phyloP scores from a whole-genome alignment of 2,888 invertebrate species.

The Erannis defoliaria region DNA sequence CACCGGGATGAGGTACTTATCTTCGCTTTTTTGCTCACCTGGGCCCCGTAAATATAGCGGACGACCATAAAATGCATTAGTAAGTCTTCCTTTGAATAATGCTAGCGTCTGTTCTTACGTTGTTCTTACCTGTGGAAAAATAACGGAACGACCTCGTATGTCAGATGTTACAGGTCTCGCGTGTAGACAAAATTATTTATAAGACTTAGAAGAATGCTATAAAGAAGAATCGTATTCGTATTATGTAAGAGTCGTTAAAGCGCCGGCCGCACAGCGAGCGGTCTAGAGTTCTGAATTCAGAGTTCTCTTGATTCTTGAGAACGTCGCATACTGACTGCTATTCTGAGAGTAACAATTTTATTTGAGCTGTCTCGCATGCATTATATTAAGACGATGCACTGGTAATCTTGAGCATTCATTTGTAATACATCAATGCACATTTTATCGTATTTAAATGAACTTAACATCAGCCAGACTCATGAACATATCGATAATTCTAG shows the following conservation, averaged over 20 bases:
- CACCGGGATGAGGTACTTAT: conserved; percentile 68
- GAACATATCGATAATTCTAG: too few relatives aligned
- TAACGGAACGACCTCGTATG: conserved; percentile 52
- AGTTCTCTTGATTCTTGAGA: too few relatives aligned
- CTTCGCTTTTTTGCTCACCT: conserved; percentile 71
- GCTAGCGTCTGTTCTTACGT: conserved; percentile 52
- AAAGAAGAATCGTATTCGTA: conserved; percentile 3
- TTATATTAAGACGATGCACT: too few relatives aligned
- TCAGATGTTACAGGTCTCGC: conserved; percentile 46
- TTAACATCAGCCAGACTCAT: too few relatives aligned
- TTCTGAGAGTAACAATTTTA: too few relatives aligned
- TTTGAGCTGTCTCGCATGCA: too few relatives aligned
- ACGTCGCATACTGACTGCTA: too few relatives aligned
- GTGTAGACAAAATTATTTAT: conserved; percentile 34
- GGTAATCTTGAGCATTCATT: too few relatives aligned
- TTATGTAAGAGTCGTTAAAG: conserved; percentile 3
- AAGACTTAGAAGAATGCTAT: conserved; percentile 15
- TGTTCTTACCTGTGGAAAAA: conserved; percentile 52
- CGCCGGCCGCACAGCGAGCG: background rate
- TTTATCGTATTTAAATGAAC: too few relatives aligned
- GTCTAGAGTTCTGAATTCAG: background rate
- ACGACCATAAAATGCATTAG: conserved; percentile 82
- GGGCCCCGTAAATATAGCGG: conserved; percentile 78
- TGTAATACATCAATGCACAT: too few relatives aligned
- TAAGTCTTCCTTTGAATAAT: conserved; percentile 79